Base-by-base conservation (phyloP, 2,888 invertebrate species). In the Zhengitettix transpicula region DNA sequence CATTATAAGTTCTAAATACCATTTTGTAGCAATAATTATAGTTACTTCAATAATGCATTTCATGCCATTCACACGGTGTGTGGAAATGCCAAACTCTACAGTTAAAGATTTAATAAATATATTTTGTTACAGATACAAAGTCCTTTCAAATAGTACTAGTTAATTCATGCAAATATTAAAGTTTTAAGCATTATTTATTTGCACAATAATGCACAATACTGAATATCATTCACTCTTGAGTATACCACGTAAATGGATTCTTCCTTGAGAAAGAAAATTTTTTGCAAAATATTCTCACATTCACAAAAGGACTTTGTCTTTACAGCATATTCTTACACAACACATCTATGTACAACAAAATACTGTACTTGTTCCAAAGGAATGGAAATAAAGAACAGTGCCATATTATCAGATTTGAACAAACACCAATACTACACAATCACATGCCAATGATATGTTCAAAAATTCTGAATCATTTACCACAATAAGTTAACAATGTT, bases 371-470 rank as follows among this genome's bases (percentile, higher is more conserved):
- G 47, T n/a, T 47, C n/a, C 47, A 52, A 17, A 56, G 52, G 52
- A 56, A 17, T 58, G 40, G 41, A 53, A 53, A 53, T 15, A 14
- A 40, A 55, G 11, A 12, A 14, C 55, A 40, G 40, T 52, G 16
- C 40, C 41, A 55, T 59, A 59, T 28, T 42, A 40, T 42, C 54
- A 55, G 44, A 54, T 59, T 59, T 56, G 56, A 56, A 59, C 59
- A 59, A 59, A n/a, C 55, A 59, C 56, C 59, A 59, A 59, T 54
- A 55, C 52, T 59, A 59, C 52, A 56, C 56, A 59, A 56, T 59
- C 59, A 57, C 61, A 58, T 56, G 52, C 58, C 61, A 61, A 56
- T 61, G 61, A 61, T 61, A 61, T 61, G 61, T 61, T 56, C 52
- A 42, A 40, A 53, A 57, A 60, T 44, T 53, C 47, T 14, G n/a